These are phyloP conservation scores for Phymorhynchus buccinoides DNA, from an alignment of 1,140 invertebrate species.

Conservation along the genomic window DNA sequence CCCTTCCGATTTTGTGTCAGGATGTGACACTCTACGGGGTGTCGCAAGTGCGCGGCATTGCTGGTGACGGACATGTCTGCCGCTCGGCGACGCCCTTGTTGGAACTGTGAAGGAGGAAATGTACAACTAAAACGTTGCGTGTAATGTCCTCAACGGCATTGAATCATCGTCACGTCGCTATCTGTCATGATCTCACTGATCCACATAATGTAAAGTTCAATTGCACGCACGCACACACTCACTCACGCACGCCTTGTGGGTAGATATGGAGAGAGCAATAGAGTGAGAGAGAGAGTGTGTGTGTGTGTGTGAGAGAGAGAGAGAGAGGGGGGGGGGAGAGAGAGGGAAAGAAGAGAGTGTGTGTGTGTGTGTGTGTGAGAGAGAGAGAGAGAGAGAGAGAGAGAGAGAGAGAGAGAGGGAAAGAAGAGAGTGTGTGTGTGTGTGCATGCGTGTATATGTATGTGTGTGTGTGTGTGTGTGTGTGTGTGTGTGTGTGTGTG, in stretches of 20 bases:
- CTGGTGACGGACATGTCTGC: too few species aligned
- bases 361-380: neutral
- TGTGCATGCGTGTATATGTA: too few species aligned
- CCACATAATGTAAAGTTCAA: too few species aligned
- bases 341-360: constrained; percentile 4
- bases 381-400: neutral
- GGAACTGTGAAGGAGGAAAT: neutral
- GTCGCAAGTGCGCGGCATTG: too few species aligned
- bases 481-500: neutral
- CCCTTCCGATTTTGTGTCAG: too few species aligned
- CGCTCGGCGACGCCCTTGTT: too few species aligned
- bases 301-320: neutral
- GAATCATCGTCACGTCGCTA: neutral
- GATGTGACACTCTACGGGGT: too few species aligned
- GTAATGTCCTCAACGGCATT: neutral
- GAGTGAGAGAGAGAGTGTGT: too few species aligned
- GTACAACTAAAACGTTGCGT: neutral
- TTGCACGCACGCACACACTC: too few species aligned
- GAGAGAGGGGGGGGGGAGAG: neutral
- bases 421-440: too few species aligned
- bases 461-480: neutral
- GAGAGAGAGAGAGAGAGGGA: neutral
- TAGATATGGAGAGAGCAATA: too few species aligned
- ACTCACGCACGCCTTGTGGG: too few species aligned
- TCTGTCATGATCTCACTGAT: neutral